Conservation (phyloP, 2,888 invertebrate genomes). For the Conops quadrifasciatus region DNA sequence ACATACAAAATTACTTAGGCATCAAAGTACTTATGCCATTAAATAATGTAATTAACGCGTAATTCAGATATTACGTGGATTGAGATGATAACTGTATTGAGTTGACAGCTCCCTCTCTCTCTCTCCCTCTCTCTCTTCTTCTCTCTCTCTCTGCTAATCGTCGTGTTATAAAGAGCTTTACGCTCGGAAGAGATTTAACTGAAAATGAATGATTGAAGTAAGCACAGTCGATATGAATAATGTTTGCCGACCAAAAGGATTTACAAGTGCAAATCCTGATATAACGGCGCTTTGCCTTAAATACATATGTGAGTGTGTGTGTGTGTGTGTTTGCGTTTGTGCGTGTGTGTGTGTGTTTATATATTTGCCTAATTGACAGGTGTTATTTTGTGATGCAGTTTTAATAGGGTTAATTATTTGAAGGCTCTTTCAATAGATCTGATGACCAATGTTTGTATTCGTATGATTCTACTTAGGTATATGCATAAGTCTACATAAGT, state of each 20-base stretch:
- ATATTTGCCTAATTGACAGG: not conserved
- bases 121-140: no score
- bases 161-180: no score
- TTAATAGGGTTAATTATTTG: constrained; percentile 23
- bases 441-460: not conserved
- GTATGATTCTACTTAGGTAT: no score
- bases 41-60: constrained; percentile 2
- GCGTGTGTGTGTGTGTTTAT: not conserved
- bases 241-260: constrained; percentile 27
- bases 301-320: not conserved
- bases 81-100: not conserved
- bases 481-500: no score
- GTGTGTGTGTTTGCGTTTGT: not conserved
- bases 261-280: not conserved
- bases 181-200: no score
- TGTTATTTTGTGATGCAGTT: constrained; percentile 7
- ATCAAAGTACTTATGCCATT: not conserved
- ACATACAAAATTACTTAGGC: no score
- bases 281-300: not conserved
- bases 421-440: constrained; percentile 26
- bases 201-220: constrained; percentile 14
- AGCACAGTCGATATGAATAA: constrained; percentile 19
- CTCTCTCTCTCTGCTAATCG: no score
- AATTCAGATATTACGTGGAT: not conserved
- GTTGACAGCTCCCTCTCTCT: no score